These are phyloP conservation scores for Nebria salina DNA, from an alignment of 2,888 invertebrate species.

Conservation along the genomic window DNA sequence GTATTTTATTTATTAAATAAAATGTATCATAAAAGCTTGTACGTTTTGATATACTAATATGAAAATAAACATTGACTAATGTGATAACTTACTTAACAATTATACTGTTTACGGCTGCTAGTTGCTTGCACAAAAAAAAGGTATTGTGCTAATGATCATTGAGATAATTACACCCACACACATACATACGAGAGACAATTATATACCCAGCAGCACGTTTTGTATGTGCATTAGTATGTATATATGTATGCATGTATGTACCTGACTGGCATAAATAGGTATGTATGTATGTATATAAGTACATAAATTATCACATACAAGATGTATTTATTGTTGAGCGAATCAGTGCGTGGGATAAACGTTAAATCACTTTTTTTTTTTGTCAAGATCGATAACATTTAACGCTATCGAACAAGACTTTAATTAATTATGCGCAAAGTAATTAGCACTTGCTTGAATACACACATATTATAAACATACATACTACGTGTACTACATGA, in stretches of 20 bases:
- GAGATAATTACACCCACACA: background rate
- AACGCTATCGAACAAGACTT: background rate
- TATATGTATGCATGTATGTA: background rate
- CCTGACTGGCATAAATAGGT: no score
- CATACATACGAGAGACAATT: background rate
- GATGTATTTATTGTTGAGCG: background rate
- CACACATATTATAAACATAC: background rate
- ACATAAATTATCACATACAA: background rate
- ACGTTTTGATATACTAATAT: no score
- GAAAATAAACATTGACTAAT: no score
- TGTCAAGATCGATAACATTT: background rate
- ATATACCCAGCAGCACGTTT: background rate
- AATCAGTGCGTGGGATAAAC: background rate
- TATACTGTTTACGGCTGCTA: background rate
- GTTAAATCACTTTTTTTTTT: background rate
- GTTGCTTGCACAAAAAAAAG: background rate
- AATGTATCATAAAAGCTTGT: no score
- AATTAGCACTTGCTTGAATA: constrained; percentile 2
- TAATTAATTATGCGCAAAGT: constrained; percentile 17
- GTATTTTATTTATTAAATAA: no score
- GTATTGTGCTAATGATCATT: background rate
- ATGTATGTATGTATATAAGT: background rate
- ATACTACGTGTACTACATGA: background rate
- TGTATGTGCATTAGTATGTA: background rate
- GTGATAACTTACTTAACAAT: no score